Percentiles rank a stretch among this genome's conserved stretches.
Evolutionary conservation across 2,113 vertebrate genomes (phyloP).

Genomic region (Petaurus breviceps): DNA sequence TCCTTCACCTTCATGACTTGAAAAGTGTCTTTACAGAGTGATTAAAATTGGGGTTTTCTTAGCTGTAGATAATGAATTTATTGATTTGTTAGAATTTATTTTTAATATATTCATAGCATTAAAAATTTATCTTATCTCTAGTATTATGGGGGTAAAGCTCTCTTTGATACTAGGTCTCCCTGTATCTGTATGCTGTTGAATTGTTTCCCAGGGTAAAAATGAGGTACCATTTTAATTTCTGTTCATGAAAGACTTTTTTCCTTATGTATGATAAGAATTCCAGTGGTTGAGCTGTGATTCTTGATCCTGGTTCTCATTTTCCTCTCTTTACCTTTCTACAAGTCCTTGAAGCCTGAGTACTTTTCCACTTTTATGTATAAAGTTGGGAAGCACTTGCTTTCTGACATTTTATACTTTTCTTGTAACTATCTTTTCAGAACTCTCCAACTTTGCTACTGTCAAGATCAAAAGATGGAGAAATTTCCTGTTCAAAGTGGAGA

Average conservation of each 20-base stretch:
- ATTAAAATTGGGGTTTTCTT: conserved; percentile 5
- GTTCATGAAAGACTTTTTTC: not conserved
- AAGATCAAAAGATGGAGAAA: not conserved
- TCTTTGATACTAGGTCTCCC: not conserved
- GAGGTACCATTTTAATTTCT: not conserved
- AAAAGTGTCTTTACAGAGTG: not conserved
- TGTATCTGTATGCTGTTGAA: not conserved
- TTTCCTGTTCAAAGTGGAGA: not conserved
- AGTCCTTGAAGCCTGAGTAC: not conserved
- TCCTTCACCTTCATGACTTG: not conserved
- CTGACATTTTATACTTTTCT: not conserved
- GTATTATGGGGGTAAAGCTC: not conserved
- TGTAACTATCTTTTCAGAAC: not conserved
- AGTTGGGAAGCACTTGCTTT: not conserved
- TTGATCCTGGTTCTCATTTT: not conserved
- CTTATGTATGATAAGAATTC: not conserved
- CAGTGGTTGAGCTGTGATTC: not conserved
- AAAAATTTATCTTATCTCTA: not conserved
- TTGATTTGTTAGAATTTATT: not conserved
- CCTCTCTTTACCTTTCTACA: not conserved
- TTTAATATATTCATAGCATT: not conserved
- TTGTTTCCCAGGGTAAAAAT: not conserved
- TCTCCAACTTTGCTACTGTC: not conserved
- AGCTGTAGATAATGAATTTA: conserved; percentile 4
- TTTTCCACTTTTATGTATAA: not conserved